Evolutionary conservation across 2,113 vertebrate genomes (phyloP).

Genomic region (Terrapene triunguis): DNA sequence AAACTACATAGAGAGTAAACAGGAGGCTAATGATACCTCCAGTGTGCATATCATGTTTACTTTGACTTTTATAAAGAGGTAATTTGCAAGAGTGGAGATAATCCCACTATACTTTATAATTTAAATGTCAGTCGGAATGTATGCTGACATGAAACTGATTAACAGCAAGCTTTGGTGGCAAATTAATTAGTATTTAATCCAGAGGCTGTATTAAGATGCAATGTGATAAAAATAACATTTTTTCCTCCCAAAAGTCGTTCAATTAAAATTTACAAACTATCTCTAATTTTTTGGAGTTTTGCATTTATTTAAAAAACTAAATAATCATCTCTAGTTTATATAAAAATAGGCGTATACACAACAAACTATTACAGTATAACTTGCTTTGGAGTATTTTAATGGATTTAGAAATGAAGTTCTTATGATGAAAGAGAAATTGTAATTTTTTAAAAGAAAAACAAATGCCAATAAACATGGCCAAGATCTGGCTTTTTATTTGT

Average conservation of each 20-base stretch:
- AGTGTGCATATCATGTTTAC: constrained; percentile 54
- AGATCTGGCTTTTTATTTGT: neutral
- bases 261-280: constrained; percentile 51
- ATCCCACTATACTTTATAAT: constrained; percentile 76
- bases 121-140: constrained; percentile 78
- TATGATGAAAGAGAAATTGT: constrained; percentile 54
- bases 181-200: constrained; percentile 82
- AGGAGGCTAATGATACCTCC: constrained; percentile 53
- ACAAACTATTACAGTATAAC: constrained; percentile 64
- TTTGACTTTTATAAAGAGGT: constrained; percentile 77
- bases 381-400: constrained; percentile 4
- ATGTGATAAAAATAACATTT: constrained; percentile 66
- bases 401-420: constrained; percentile 37
- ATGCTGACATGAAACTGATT: constrained; percentile 75
- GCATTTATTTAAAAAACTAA: constrained; percentile 63
- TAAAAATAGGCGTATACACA: constrained; percentile 58
- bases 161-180: constrained; percentile 74
- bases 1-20: constrained; percentile 39
- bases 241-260: constrained; percentile 33
- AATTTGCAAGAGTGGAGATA: constrained; percentile 78
- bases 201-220: constrained; percentile 63
- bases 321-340: constrained; percentile 56
- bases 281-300: constrained; percentile 26
- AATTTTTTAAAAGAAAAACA: constrained; percentile 34
- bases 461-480: neutral